These are phyloP conservation scores for Meleagris gallopavo DNA, from an alignment of 2,113 vertebrate species.

Conservation along the genomic window DNA sequence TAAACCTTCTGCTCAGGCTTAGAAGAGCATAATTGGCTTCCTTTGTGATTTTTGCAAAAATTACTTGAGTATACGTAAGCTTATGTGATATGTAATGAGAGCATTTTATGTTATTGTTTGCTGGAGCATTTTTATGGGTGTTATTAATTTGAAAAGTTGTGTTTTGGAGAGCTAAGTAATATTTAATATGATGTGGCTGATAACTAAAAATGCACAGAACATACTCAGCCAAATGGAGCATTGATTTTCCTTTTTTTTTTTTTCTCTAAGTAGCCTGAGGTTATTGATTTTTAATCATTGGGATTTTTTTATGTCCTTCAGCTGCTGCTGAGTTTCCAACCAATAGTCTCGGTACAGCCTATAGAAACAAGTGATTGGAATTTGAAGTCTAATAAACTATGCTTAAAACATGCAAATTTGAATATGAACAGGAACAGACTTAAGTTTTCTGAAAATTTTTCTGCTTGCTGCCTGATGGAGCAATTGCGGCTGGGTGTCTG, in stretches of 20 bases:
- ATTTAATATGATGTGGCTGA: neutral
- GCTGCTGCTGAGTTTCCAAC: neutral
- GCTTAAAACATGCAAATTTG: neutral
- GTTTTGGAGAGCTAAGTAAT: neutral
- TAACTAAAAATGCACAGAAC: constrained; percentile 26
- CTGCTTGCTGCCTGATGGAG: neutral
- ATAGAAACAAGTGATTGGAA: constrained; percentile 16
- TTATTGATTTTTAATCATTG: neutral
- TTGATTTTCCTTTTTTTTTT: neutral
- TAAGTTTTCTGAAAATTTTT: constrained; percentile 2
- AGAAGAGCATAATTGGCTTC: neutral
- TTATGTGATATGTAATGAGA: neutral
- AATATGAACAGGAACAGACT: constrained; percentile 14
- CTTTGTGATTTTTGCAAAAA: neutral
- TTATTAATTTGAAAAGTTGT: constrained; percentile 29
- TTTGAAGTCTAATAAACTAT: neutral
- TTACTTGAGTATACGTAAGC: neutral
- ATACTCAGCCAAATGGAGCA: constrained; percentile 11
- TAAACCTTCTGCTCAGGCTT: neutral
- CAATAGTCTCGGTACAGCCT: neutral
- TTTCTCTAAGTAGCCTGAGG: neutral
- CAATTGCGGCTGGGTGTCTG: neutral
- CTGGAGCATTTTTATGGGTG: neutral
- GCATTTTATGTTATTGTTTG: neutral
- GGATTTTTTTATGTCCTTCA: neutral